Evolutionary conservation across 2,113 vertebrate genomes (phyloP).

Genomic region (Ahaetulla prasina): DNA sequence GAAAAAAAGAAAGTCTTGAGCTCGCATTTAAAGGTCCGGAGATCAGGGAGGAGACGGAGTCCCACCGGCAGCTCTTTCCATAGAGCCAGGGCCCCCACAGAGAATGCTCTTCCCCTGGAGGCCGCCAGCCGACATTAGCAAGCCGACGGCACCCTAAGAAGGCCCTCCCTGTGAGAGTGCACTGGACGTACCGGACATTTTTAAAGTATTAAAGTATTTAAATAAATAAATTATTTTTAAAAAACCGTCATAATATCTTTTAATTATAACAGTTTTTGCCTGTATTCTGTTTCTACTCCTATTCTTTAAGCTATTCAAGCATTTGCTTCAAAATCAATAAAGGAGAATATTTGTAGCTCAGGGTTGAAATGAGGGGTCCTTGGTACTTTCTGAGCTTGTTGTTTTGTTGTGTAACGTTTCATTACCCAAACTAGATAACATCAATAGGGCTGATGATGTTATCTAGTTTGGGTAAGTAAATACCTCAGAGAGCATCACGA

Average conservation of each 20-base stretch:
- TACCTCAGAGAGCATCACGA: background rate
- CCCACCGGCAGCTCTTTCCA: too few relatives aligned
- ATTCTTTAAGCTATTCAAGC: background rate
- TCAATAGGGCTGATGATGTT: background rate
- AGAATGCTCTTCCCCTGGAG: too few relatives aligned
- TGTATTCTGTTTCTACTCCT: background rate
- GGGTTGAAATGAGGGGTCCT: background rate
- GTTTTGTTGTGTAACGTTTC: background rate
- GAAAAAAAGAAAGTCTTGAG: too few relatives aligned
- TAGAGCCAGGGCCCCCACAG: too few relatives aligned
- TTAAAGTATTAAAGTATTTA: background rate
- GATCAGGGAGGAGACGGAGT: too few relatives aligned
- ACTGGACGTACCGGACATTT: too few relatives aligned
- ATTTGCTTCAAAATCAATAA: background rate
- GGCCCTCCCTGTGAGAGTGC: too few relatives aligned
- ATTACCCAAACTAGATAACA: background rate
- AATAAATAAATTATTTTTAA: background rate
- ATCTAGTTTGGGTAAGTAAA: too few relatives aligned
- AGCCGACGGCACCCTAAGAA: too few relatives aligned
- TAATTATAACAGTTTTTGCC: background rate
- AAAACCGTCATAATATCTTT: background rate
- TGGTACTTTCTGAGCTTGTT: background rate
- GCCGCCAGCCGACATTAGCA: too few relatives aligned
- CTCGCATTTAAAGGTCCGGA: too few relatives aligned
- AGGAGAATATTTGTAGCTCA: background rate